These are phyloP conservation scores for Cairina moschata DNA, from an alignment of 2,113 vertebrate species.

Conservation along the genomic window DNA sequence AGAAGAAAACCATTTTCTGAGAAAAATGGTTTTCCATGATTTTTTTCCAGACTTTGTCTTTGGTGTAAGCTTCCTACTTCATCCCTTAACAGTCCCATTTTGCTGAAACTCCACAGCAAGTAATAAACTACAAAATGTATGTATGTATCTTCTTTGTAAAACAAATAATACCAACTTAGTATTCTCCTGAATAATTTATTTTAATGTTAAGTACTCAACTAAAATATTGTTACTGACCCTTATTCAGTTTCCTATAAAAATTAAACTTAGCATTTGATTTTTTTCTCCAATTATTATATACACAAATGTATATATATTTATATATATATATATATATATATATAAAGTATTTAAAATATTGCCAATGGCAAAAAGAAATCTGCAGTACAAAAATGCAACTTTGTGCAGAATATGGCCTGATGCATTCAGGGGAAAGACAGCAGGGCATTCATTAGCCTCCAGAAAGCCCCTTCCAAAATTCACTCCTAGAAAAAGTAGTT, in stretches of 20 bases:
- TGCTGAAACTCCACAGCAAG: not conserved
- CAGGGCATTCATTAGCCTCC: not conserved
- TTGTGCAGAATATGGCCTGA: not conserved
- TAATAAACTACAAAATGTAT: not conserved
- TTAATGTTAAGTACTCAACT: not conserved
- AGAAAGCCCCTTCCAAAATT: not conserved
- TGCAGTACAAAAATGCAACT: not conserved
- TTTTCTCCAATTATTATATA: constrained; percentile 1
- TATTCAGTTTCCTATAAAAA: constrained; percentile 49
- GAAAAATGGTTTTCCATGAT: not conserved
- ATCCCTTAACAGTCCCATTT: not conserved
- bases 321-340: not conserved
- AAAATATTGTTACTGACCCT: not conserved
- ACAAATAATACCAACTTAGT: not conserved
- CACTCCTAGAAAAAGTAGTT: not conserved
- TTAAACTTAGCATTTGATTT: constrained; percentile 24
- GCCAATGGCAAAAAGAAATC: constrained; percentile 31
- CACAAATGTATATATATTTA: too few species aligned
- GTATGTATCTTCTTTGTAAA: not conserved
- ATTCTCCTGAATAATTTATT: not conserved
- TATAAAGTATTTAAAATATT: constrained; percentile 43
- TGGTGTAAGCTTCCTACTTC: not conserved
- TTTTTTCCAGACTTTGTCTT: not conserved
- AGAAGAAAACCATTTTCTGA: not conserved
- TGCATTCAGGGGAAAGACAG: not conserved